Evolutionary conservation across 2,797 vertebrate genomes (phyloP).

Genomic region (Rhynchonycteris naso): DNA sequence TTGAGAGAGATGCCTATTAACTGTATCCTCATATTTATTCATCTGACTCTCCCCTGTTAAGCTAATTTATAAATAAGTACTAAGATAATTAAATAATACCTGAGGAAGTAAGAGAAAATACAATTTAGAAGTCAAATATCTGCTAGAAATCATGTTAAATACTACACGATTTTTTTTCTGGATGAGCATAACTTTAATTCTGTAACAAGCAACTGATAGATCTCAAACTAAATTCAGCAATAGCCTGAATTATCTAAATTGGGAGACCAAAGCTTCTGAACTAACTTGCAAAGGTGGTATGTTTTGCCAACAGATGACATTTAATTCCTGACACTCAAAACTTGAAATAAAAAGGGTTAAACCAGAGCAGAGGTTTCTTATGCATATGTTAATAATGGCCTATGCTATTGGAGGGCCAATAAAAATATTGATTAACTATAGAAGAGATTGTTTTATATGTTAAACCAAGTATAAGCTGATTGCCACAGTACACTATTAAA

Average conservation of each 20-base stretch:
- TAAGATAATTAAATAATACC: not conserved
- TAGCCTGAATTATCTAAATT: not conserved
- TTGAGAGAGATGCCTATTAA: not conserved
- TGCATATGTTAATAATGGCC: not conserved
- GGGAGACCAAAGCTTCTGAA: not conserved
- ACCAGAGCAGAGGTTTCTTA: not conserved
- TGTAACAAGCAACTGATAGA: not conserved
- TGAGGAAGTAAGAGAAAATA: not conserved
- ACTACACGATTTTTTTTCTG: not conserved
- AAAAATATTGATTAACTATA: not conserved
- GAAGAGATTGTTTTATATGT: not conserved
- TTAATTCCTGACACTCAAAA: slow-evolving; percentile 39
- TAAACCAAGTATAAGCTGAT: not conserved
- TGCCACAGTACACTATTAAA: not conserved
- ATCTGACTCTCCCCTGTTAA: not conserved
- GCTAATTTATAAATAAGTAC: not conserved
- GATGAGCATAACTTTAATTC: slow-evolving; percentile 30
- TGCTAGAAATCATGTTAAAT: not conserved
- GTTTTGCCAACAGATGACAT: not conserved
- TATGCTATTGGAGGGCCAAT: not conserved
- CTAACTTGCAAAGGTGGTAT: slow-evolving; percentile 15
- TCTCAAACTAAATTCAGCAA: slow-evolving; percentile 3
- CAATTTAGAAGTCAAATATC: not conserved
- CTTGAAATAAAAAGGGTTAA: not conserved
- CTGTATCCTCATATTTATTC: not conserved